Evolutionary conservation across 1,140 invertebrate species (phyloP).

Genomic region (Heliconius eleuchia): DNA sequence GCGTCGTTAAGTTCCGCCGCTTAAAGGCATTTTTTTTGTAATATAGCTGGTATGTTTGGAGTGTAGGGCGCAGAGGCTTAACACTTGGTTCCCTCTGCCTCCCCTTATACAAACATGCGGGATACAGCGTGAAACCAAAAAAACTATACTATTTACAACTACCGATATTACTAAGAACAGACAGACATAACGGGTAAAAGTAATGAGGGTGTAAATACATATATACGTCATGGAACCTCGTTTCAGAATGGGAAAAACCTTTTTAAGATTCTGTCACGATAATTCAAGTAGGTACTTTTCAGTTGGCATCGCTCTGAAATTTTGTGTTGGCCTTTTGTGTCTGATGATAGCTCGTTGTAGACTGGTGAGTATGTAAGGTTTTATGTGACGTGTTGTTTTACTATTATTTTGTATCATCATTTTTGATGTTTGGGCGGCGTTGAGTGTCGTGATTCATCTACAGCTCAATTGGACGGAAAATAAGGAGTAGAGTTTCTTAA

Average conservation of each 20-base stretch:
- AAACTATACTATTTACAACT: no score
- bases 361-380: background rate
- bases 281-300: conserved; percentile 8
- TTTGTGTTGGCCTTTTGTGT: conserved; percentile 1
- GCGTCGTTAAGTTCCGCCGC: no score
- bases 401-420: background rate
- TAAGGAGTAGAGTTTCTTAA: no score
- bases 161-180: background rate
- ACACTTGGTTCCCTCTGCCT: no score
- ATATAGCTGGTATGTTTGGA: no score
- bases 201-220: background rate
- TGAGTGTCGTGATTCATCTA: no score
- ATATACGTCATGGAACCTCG: background rate
- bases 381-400: background rate
- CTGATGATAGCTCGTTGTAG: background rate
- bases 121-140: no score
- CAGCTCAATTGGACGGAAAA: no score
- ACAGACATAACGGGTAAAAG: background rate
- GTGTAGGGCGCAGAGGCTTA: no score
- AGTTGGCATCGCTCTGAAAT: conserved; percentile 10
- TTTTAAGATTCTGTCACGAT: conserved; percentile 14
- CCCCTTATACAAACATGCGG: no score
- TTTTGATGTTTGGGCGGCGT: no score
- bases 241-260: conserved; percentile 3
- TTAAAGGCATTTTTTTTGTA: no score